Evolutionary conservation across 2,113 vertebrate genomes (phyloP), one percentile per base, ranked within the genome.

Genomic region (Myodes glareolus): DNA sequence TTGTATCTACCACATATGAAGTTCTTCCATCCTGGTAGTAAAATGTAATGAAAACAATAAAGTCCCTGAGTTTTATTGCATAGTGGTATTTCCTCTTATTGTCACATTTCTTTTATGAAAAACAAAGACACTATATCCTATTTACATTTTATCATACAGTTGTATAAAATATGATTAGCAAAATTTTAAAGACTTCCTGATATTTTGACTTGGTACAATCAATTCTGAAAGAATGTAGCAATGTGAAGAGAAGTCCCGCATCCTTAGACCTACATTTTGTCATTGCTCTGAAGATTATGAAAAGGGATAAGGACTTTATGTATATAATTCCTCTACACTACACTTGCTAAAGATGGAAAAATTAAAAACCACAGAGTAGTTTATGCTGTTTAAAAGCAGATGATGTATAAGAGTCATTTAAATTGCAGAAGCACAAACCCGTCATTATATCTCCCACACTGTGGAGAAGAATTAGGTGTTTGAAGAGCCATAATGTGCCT

Each of bases 341-440:
- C 5, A 50, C 72, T 86, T 95, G 45, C 7, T 78, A n/a, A 97
- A 94, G 72, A 97, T 8, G 92, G 92, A 95, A 85, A 97, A 97
- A 97, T 96, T 95, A 96, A 96, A 97, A 96, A 80, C 72, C 70
- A 78, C 63, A 92, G 52, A 96, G 82, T 77, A 95, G 68, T 94
- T 96, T 90, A 93, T 27, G 68, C 58, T 68, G 3, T 65, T 97
- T 95, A 90, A 96, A 96, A 96, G 55, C 21, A 95, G 87, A 96
- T 93, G 84, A 97, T 94, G 39, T 94, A 10, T 81, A 94, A 97
- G 89, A 97, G 82, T 68, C 33, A 61, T 84, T 77, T 67, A 90
- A 85, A 70, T 45, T 0, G 4, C 47, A 85, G 65, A 94, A 98
- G 68, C 7, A 7, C 88, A 93, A 42, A 84, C 92, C 85, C 73